Base-by-base conservation (phyloP, 2,113 vertebrate genomes). In the Lophius piscatorius region DNA sequence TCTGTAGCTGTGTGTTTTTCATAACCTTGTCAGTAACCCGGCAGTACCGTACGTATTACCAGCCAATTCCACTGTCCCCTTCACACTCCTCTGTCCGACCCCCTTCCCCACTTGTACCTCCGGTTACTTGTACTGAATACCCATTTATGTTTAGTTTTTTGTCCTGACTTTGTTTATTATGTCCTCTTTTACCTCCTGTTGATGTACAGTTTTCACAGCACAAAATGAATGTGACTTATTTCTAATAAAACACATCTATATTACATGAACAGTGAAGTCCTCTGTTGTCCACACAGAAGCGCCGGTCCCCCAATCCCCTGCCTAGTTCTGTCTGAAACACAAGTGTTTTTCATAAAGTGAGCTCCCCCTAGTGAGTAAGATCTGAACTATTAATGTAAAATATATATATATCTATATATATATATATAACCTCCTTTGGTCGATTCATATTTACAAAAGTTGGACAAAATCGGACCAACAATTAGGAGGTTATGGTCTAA, bases 141-240 rank as follows among this genome's bases (percentile, higher is more conserved):
- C 66, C 73, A 62, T 81, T 79, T 84, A 80, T 88, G 86, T 78
- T 72, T 57, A n/a, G n/a, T n/a, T 10, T 72, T 71, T 78, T 63
- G 63, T 85, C 79, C 63, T 51, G 4, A 51, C 52, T 63, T 69
- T 77, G 72, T 80, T 74, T 83, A 70, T 83, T 78, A 86, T 78
- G 75, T 83, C 81, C 66, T 59, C 55, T 81, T 82, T 81, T 74
- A 81, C 81, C 70, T 80, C 74, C 82, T 90, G 84, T 88, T 74
- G 59, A 81, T 94, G 91, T 94, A 94, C 90, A 93, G 89, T 94
- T 95, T 95, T 93, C 93, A 94, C 89, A 95, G 92, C 93, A 94
- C 93, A 95, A 93, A 77, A 90, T 94, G 90, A 94, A 93, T 93
- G 91, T 95, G 90, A 93, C 83, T 91, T 74, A 82, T 95, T 96